Conservation (phyloP, 64 coral and sea anemone species). For the Pocillopora damicornis region DNA sequence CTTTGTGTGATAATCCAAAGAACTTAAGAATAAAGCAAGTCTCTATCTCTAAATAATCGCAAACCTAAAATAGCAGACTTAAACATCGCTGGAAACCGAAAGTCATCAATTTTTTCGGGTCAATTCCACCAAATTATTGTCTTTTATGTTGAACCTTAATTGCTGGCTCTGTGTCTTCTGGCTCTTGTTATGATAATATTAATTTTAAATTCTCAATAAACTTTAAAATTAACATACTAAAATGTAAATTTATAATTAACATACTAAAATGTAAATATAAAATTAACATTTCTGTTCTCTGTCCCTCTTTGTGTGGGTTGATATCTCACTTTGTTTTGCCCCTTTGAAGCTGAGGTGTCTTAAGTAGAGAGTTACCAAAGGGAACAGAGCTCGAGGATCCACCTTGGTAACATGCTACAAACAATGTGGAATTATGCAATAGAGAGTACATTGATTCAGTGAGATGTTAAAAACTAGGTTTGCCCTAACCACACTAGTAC, state of each 20-base stretch:
- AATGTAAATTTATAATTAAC: conserved; percentile 8
- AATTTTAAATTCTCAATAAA: neutral
- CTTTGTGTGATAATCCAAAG: neutral
- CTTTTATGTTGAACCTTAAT: neutral
- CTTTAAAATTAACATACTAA: conserved; percentile 3
- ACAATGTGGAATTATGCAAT: too few species aligned
- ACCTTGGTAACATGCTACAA: too few species aligned
- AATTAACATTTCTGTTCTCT: too few species aligned
- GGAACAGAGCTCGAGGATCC: too few species aligned
- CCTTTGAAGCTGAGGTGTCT: too few species aligned
- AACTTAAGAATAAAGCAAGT: neutral
- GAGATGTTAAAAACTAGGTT: too few species aligned
- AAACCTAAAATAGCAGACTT: too few species aligned
- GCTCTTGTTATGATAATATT: neutral
- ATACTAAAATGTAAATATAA: neutral
- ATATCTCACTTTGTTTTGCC: too few species aligned
- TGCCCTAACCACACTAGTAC: too few species aligned
- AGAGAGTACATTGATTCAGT: too few species aligned
- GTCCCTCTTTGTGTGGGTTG: neutral
- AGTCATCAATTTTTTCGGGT: neutral
- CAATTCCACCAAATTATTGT: neutral
- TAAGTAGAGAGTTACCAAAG: too few species aligned
- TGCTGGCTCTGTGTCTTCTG: conserved; percentile 4
- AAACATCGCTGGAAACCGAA: neutral
- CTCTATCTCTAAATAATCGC: neutral